A percentile compares a stretch with the other conserved stretches of the same genome.
These are phyloP conservation scores for Diadegma fenestrale DNA, from an alignment of 2,888 invertebrate species.

Conservation along the genomic window DNA sequence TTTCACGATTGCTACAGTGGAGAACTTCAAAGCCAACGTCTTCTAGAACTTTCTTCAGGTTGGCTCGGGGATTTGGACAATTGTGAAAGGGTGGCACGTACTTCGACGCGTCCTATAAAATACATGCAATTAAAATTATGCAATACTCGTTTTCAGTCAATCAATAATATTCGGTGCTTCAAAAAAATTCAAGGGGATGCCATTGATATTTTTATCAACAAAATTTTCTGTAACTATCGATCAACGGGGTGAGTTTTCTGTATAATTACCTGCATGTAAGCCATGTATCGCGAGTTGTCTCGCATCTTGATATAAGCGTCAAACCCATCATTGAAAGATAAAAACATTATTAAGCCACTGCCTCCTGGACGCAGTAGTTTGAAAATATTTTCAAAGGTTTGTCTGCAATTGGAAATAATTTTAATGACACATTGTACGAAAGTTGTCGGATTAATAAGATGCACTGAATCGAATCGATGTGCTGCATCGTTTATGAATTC, in stretches of 20 bases:
- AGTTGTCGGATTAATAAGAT: constrained; percentile 5
- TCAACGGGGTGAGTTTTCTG: background rate
- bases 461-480: background rate
- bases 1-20: constrained; percentile 87
- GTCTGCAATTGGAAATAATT: constrained; percentile 82
- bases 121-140: background rate
- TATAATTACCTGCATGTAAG: constrained; percentile 87
- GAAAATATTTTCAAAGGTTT: constrained; percentile 88
- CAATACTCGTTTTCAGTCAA: too few species aligned
- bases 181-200: too few species aligned
- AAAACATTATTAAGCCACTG: constrained; percentile 89
- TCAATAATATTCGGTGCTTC: too few species aligned
- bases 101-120: constrained; percentile 86
- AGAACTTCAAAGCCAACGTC: constrained; percentile 88
- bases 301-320: constrained; percentile 89
- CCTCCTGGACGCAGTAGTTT: constrained; percentile 89
- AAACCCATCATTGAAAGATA: constrained; percentile 90
- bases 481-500: background rate
- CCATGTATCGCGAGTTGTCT: constrained; percentile 87
- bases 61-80: constrained; percentile 87
- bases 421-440: background rate
- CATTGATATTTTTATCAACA: too few species aligned
- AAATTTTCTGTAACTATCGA: background rate
- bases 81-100: constrained; percentile 90
- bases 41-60: constrained; percentile 86